phyloP scores from a whole-genome alignment of 2,888 invertebrate genomes.

The Acleris laterana region DNA sequence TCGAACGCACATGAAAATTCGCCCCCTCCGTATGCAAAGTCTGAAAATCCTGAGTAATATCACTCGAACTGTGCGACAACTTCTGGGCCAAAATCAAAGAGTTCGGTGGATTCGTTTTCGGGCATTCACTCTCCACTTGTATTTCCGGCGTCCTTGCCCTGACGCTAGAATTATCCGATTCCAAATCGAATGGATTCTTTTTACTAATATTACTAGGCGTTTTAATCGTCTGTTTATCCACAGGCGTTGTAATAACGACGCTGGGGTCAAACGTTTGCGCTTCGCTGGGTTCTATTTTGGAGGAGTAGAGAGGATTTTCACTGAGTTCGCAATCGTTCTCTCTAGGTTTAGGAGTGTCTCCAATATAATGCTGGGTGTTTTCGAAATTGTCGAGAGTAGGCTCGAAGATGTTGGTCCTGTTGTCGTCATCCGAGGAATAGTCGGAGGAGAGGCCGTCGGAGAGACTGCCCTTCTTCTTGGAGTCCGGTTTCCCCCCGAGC shows the following conservation, averaged over 20 bases:
- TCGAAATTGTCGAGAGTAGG: conserved; percentile 80
- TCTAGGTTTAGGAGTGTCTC: conserved; percentile 56
- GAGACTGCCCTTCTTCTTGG: conserved; percentile 86
- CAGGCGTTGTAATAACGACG: conserved; percentile 83
- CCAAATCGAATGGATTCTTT: conserved; percentile 69
- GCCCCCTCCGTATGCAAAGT: conserved; percentile 46
- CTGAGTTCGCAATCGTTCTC: conserved; percentile 75
- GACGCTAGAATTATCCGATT: conserved; percentile 40
- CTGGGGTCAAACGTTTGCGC: conserved; percentile 85
- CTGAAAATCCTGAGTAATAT: conserved; percentile 79
- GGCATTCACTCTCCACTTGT: conserved; percentile 70
- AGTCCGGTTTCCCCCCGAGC: conserved; percentile 72
- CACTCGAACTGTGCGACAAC: conserved; percentile 88
- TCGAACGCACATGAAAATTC: conserved; percentile 74
- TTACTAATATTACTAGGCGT: conserved; percentile 68
- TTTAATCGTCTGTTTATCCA: conserved; percentile 58
- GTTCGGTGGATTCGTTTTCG: conserved; percentile 79
- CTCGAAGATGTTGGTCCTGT: conserved; percentile 77
- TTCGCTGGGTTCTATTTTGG: conserved; percentile 69
- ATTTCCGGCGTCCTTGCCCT: conserved; percentile 86
- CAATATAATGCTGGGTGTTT: conserved; percentile 78
- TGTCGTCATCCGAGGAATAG: conserved; percentile 82
- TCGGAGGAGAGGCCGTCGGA: conserved; percentile 86
- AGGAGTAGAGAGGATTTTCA: conserved; percentile 77
- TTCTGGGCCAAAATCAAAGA: conserved; percentile 85